These are phyloP conservation scores for Neuroscelio doddi DNA, from an alignment of 2,888 invertebrate species.

Conservation along the genomic window DNA sequence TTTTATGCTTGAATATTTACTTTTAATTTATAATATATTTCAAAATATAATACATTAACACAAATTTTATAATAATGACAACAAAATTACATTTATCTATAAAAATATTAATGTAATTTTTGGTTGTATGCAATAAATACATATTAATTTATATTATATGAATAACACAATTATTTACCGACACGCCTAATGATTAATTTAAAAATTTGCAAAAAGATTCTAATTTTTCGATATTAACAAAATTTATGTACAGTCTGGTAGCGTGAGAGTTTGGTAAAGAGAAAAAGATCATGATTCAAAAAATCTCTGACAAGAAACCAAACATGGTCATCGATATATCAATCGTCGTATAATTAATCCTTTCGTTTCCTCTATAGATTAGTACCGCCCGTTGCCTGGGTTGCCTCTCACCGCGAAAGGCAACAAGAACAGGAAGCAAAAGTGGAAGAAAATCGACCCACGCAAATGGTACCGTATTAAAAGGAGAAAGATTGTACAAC, in stretches of 20 bases:
- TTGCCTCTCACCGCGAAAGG: conserved; percentile 42
- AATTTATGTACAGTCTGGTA: conserved; percentile 3
- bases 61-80: too few relatives aligned
- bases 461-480: conserved; percentile 38
- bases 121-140: too few relatives aligned
- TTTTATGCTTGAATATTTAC: too few relatives aligned
- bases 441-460: conserved; percentile 39
- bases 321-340: conserved; percentile 41
- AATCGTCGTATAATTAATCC: conserved; percentile 45
- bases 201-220: too few relatives aligned
- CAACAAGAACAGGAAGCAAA: conserved; percentile 37
- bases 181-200: too few relatives aligned
- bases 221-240: not conserved
- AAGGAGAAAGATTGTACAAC: conserved; percentile 5
- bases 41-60: too few relatives aligned
- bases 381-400: conserved; percentile 32
- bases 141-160: too few relatives aligned
- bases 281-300: conserved; percentile 38
- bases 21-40: too few relatives aligned
- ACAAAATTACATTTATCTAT: too few relatives aligned
- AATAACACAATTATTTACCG: too few relatives aligned
- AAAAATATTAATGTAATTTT: too few relatives aligned
- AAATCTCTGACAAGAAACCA: conserved; percentile 33
- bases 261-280: conserved; percentile 10
- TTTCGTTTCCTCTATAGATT: conserved; percentile 41